Base-by-base conservation (phyloP, 1,140 invertebrate genomes). In the Drosophila varians region DNA sequence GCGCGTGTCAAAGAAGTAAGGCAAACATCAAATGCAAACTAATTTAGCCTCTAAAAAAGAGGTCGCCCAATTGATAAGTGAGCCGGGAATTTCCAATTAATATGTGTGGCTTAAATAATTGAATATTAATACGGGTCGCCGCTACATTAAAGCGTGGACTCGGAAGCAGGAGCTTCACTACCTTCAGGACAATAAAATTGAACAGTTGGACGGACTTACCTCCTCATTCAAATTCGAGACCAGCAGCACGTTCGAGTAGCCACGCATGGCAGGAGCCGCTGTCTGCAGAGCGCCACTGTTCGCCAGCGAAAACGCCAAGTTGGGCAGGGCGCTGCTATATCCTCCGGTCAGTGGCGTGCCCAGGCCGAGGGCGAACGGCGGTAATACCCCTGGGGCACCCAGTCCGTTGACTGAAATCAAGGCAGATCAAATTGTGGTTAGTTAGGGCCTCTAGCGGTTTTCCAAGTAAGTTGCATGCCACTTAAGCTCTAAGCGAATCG, bases 201-300 rank as follows among this genome's bases (percentile, higher is more conserved):
- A 21, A 21, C 4, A n/a, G n/a, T n/a, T n/a, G n/a, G 11, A 11
- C 40, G 19, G 34, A 48, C 77, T 86, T 93, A 97, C 97, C 96
- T 98, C 96, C 92, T 98, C 96, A 92, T 97, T 97, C 60, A 98
- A 93, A 92, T 97, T 97, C 91, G 95, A 96, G 78, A 98, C 96
- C 34, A 97, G 94, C 34, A 98, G 93, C 1, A 98, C 97, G 54
- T 96, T 97, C 23, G 96, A 95, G 43, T 95, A 92, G n/a, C 94
- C 93, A 47, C 94, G 93, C 43, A 95, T 91, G 18, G 94, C 94
- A 3, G 94, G 94, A 6, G 96, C 93, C 18, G 94, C 93, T 21
- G 94, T 91, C 71, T 92, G 90, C 64, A 93, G 91, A 69, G 93
- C 90, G 40, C 94, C 93, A 25, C 92, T 92, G 34, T 93, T 92